phyloP scores from a whole-genome alignment of 2,888 invertebrate species.

The Drosophila multiciliata region DNA sequence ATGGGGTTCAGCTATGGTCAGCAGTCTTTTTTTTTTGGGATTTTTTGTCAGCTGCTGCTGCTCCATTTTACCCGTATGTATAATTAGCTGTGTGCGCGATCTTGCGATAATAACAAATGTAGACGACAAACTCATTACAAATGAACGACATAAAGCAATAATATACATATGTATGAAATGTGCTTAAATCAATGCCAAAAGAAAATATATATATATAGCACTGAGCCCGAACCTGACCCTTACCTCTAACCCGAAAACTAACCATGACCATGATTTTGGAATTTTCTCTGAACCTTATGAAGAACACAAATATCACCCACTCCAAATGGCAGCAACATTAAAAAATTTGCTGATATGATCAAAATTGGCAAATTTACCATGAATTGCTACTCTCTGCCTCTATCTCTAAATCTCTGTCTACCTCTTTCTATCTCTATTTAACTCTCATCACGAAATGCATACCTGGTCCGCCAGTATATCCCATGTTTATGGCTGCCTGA shows the following conservation, averaged over 20 bases:
- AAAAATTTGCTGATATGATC: background rate
- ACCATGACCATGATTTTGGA: background rate
- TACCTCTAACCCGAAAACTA: background rate
- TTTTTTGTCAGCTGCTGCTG: background rate
- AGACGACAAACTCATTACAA: background rate
- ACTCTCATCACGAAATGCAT: background rate
- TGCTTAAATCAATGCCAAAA: background rate
- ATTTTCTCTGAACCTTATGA: background rate
- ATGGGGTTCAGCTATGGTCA: conserved; percentile 23
- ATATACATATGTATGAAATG: background rate
- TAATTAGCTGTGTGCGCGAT: conserved; percentile 13
- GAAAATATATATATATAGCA: background rate
- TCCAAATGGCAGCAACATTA: background rate
- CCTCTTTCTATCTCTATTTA: background rate
- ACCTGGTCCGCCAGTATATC: background rate
- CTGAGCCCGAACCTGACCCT: background rate
- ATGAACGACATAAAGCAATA: background rate
- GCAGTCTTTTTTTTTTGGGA: conserved; percentile 1
- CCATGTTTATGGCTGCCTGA: background rate
- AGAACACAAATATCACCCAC: background rate
- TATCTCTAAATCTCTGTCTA: background rate
- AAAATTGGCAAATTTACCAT: background rate
- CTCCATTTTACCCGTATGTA: background rate
- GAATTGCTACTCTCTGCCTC: background rate
- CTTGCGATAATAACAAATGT: conserved; percentile 10